Conservation (phyloP, 1,140 invertebrate species). For the Gryon sp. region DNA sequence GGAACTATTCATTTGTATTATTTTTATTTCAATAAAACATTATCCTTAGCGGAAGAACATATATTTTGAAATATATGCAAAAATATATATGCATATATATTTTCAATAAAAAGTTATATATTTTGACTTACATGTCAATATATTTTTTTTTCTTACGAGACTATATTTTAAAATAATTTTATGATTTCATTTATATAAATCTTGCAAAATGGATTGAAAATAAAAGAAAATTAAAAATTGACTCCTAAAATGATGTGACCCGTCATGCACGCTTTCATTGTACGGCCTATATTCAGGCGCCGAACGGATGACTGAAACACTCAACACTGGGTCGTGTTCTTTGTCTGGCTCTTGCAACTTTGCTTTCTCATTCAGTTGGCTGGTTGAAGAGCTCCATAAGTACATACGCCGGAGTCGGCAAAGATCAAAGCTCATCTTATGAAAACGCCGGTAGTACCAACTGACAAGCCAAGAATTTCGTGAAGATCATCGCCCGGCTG, state of each 20-base stretch:
- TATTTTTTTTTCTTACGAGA: no score
- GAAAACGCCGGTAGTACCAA: slow-evolving; percentile 75
- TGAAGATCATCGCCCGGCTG: slow-evolving; percentile 75
- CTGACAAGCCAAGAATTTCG: slow-evolving; percentile 77
- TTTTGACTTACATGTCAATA: no score
- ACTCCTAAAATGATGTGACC: slow-evolving; percentile 16
- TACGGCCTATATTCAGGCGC: slow-evolving; percentile 35
- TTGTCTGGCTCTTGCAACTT: slow-evolving; percentile 1
- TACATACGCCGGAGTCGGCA: slow-evolving; percentile 68
- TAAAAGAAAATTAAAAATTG: background rate
- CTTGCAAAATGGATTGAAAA: background rate
- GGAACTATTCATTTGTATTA: no score
- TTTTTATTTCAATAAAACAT: no score
- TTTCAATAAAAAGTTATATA: no score
- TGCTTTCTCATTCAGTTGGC: slow-evolving; percentile 18
- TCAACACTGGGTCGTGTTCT: slow-evolving; percentile 17
- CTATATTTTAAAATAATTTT: no score
- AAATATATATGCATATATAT: no score
- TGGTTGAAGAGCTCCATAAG: slow-evolving; percentile 46
- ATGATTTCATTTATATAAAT: no score
- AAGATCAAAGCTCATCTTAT: slow-evolving; percentile 75
- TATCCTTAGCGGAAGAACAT: no score
- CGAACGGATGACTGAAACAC: slow-evolving; percentile 17
- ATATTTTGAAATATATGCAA: no score
- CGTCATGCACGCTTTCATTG: slow-evolving; percentile 22